Percentiles rank a stretch among this genome's conserved stretches.
Conservation (phyloP, 2,113 vertebrate genomes). For the Montifringilla adamsi region DNA sequence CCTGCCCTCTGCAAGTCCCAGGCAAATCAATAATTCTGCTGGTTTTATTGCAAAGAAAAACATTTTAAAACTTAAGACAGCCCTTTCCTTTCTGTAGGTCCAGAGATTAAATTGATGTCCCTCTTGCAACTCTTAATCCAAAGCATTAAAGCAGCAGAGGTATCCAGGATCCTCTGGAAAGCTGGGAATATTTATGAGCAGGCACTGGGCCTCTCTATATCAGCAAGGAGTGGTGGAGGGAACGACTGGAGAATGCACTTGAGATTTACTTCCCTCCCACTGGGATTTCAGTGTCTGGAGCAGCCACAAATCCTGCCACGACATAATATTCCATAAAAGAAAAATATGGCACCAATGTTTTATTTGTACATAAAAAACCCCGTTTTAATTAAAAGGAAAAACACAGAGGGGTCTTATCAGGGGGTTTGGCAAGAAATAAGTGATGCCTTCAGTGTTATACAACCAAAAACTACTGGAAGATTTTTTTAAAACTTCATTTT, state of each 20-base stretch:
- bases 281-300: conserved; percentile 24
- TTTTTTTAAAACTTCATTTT: neutral
- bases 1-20: neutral
- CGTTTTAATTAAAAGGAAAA: conserved; percentile 56
- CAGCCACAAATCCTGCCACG: neutral
- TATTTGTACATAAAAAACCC: neutral
- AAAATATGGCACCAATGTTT: neutral
- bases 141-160: neutral
- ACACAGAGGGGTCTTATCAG: conserved; percentile 31
- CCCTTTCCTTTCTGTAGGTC: neutral
- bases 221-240: neutral
- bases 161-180: neutral
- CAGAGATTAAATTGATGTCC: neutral
- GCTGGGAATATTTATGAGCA: conserved; percentile 7
- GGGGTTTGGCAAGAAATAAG: conserved; percentile 16
- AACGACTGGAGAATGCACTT: neutral
- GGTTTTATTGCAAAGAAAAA: neutral
- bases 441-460: neutral
- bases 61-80: neutral
- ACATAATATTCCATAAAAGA: conserved; percentile 50
- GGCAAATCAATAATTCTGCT: neutral
- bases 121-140: neutral
- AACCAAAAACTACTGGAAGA: neutral
- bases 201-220: neutral
- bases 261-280: conserved; percentile 11